Evolutionary conservation across 1,140 invertebrate species (phyloP).

Genomic region (Penaeus vannamei): DNA sequence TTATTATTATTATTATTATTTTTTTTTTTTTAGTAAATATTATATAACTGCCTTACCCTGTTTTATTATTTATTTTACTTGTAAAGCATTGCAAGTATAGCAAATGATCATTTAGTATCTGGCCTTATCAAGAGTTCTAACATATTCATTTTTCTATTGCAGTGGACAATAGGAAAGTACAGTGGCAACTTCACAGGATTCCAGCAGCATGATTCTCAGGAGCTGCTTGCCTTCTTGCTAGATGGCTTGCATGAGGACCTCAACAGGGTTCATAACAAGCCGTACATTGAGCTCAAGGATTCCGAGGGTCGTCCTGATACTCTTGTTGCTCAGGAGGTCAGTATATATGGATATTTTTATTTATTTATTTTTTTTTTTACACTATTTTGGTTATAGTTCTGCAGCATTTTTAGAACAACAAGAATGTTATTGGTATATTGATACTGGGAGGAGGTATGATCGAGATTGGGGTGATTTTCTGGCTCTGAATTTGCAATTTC

Average conservation of each 20-base stretch:
- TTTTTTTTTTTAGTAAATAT: too few species aligned
- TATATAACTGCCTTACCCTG: too few species aligned
- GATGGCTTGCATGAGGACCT: slow-evolving; percentile 93
- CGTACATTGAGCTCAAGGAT: slow-evolving; percentile 84
- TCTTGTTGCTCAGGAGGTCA: slow-evolving; percentile 80
- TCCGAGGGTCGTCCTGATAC: slow-evolving; percentile 84
- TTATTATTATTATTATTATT: background rate
- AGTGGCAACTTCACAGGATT: slow-evolving; percentile 87
- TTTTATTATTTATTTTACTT: too few species aligned
- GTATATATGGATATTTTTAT: slow-evolving; percentile 7
- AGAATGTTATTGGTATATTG: too few species aligned
- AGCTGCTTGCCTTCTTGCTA: slow-evolving; percentile 88
- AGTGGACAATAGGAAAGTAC: slow-evolving; percentile 87
- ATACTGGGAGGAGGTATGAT: too few species aligned
- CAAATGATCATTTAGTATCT: too few species aligned
- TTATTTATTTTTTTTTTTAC: background rate
- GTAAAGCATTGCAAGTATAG: too few species aligned
- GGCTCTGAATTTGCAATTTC: too few species aligned
- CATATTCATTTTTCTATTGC: slow-evolving; percentile 66
- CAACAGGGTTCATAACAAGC: slow-evolving; percentile 81
- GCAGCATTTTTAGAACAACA: background rate
- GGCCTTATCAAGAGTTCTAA: too few species aligned
- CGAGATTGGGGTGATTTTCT: too few species aligned
- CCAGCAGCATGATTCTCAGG: slow-evolving; percentile 92
- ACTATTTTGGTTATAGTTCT: background rate